Evolutionary conservation across 92 coral and sea anemone genomes (phyloP), one percentile per base, ranked within the genome.

Genomic region (Epizoanthus illoricatus): DNA sequence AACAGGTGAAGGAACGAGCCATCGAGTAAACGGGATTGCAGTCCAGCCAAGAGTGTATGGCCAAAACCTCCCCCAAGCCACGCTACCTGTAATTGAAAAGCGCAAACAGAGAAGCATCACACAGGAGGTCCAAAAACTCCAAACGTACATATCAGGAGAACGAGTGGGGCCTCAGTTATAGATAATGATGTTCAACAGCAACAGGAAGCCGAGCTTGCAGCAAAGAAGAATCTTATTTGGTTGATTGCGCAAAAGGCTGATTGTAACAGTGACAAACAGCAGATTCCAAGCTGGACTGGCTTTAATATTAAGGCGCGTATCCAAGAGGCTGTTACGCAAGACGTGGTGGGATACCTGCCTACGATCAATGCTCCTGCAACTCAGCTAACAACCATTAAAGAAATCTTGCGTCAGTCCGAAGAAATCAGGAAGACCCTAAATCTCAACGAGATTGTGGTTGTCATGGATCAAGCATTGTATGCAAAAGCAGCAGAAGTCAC

Each of bases 31-130:
- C 69, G 88, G 88, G 67, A 78, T 79, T 68, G 80, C 57, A 52
- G 88, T 83, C 16, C 92, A 89, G 71, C 90, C 92, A 75, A 73
- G 62, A 86, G 86, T 89, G 45, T 85, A 59, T 65, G 86, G 84
- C 18, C 86, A 84, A 18, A 80, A 85, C 74, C 82, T 21, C 7
- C 86, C 84, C 9, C 16, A 40, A 17, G 39, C 80, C 4, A 85
- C 15, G 49, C 76, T 55, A 6, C 90, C 90, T 55, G 28, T 72
- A 9, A 65, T 87, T 40, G 41, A 1, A 56, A 87, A 84, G 75
- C 73, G 76, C 40, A 87, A 83, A 70, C 84, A 87, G 18, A 83
- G 90, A 43, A 87, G 78, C 78, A 81, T 86, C 69, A 47, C 66
- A 3, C 68, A 63, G 3, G 87, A 62, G 7, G 65, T 18, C 13